Base-by-base conservation (phyloP, 2,113 vertebrate genomes). In the Trichomycterus rosablanca region DNA sequence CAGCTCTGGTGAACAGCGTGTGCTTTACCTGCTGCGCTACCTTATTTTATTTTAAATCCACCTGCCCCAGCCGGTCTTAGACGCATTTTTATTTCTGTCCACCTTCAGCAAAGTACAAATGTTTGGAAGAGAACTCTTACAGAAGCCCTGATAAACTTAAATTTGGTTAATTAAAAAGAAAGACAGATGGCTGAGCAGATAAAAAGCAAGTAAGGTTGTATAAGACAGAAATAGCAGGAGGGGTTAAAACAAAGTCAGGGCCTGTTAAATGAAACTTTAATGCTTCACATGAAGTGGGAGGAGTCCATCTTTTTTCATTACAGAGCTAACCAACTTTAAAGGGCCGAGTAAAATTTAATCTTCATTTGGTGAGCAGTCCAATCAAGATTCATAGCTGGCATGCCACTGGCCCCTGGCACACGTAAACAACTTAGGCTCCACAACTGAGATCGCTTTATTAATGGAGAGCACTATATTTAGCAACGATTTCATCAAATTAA, bases 391-490 rank as follows among this genome's bases (percentile, higher is more conserved):
- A 80, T 80, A 76, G 79, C 68, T 67, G 68, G 72, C 69, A 74
- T 44, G 75, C 53, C 61, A 74, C 73, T 52, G 78, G 77, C 70
- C 77, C 75, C 71, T 66, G 73, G 76, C 67, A 63, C 61, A 71
- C 61, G 61, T 75, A 79, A 81, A 81, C 74, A 79, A 77, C 68
- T 77, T 51, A 54, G 71, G 70, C 74, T 70, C 49, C 23, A 71
- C 69, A 68, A 50, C 63, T 54, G 7, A 71, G 79, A 80, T 79
- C 68, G 50, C 73, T 81, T 74, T 78, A 86, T 80, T 80, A 81
- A 81, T 72, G 67, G 43, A 2, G 43, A 12, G 61, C 65, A 76
- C 79, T 82, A 83, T 81, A 79, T 83, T 82, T 79, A 79, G 77
- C 76, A 55, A 65, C 52, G 19, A 49, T 53, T 80, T 65, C 53